These are phyloP conservation scores for Cochlearius cochlearius DNA, from an alignment of 2,113 vertebrate species.

Conservation along the genomic window DNA sequence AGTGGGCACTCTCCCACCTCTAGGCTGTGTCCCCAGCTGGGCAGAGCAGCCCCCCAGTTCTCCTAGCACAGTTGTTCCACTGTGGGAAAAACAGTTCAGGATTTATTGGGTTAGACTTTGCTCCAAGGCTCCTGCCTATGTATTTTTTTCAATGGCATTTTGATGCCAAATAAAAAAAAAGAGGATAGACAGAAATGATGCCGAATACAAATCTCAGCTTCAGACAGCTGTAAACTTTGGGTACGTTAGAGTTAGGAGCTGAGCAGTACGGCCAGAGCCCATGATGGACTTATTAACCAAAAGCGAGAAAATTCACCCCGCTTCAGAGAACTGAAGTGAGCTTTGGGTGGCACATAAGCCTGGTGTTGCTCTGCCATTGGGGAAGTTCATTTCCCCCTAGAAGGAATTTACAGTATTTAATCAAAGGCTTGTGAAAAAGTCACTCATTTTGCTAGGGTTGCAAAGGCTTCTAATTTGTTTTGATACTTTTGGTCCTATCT, in stretches of 20 bases:
- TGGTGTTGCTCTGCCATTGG: not conserved
- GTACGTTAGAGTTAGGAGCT: not conserved
- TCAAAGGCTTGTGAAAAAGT: constrained; percentile 37
- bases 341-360: not conserved
- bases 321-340: not conserved
- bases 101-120: not conserved
- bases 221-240: not conserved
- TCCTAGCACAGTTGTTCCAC: not conserved
- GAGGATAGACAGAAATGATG: not conserved
- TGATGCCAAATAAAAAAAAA: not conserved
- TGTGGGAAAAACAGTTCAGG: not conserved
- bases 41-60: not conserved
- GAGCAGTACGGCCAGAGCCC: not conserved
- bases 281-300: not conserved
- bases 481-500: constrained; percentile 28
- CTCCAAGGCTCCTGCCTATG: not conserved
- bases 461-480: constrained; percentile 38
- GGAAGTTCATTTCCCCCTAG: constrained; percentile 24
- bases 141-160: not conserved
- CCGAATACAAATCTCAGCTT: not conserved
- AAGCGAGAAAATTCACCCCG: not conserved
- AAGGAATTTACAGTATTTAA: constrained; percentile 33
- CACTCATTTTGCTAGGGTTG: not conserved
- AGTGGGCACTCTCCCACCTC: not conserved
- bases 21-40: not conserved